Conservation (phyloP, 2,888 invertebrate genomes). For the Torymus tubicola region DNA sequence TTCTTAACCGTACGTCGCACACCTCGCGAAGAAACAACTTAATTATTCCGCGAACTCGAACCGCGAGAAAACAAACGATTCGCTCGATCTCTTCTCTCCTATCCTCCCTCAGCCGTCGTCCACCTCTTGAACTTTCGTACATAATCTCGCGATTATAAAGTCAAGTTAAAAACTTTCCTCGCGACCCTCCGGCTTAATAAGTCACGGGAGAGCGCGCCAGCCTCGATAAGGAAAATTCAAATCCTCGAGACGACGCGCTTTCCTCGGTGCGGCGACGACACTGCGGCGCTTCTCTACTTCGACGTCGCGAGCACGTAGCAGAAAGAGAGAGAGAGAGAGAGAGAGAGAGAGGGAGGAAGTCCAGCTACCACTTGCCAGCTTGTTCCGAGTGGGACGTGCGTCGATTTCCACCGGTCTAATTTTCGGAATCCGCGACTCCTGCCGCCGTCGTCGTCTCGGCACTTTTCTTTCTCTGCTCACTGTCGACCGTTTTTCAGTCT, state of each 20-base stretch:
- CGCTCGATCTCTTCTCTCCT: too few species aligned
- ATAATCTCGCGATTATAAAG: slow-evolving; percentile 46
- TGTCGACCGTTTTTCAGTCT: background rate
- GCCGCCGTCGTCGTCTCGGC: background rate
- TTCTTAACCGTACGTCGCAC: background rate
- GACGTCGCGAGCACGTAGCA: slow-evolving; percentile 57
- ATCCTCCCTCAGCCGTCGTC: background rate
- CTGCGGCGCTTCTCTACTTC: slow-evolving; percentile 55
- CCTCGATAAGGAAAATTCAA: slow-evolving; percentile 31
- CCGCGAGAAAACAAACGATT: slow-evolving; percentile 21
- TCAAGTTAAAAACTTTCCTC: slow-evolving; percentile 47
- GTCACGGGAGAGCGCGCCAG: slow-evolving; percentile 15
- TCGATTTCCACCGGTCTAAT: slow-evolving; percentile 66
- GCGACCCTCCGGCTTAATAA: slow-evolving; percentile 23
- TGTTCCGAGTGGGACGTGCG: slow-evolving; percentile 66
- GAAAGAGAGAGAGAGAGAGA: too few species aligned
- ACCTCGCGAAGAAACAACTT: slow-evolving; percentile 18
- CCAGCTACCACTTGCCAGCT: slow-evolving; percentile 64
- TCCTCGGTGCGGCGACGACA: background rate
- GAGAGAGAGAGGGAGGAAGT: slow-evolving; percentile 56
- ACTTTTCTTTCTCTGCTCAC: slow-evolving; percentile 9
- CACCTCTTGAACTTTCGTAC: background rate
- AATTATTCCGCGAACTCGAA: slow-evolving; percentile 14
- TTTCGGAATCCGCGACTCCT: slow-evolving; percentile 52
- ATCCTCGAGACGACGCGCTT: background rate